Evolutionary conservation across 1,140 invertebrate genomes (phyloP).

Genomic region (Panagrolaimus sp.): DNA sequence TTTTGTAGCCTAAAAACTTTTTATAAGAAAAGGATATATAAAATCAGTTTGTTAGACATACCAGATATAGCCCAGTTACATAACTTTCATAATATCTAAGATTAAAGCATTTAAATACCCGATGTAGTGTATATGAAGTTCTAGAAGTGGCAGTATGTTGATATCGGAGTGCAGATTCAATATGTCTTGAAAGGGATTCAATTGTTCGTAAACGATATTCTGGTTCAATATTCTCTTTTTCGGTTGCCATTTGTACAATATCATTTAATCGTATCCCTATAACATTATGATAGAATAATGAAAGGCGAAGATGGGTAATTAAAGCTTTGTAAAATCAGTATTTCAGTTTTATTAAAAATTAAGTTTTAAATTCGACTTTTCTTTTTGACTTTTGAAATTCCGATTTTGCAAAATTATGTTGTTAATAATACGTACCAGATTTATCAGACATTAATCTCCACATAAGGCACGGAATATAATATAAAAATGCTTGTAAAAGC

Average conservation of each 20-base stretch:
- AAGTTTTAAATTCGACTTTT: too few relatives aligned
- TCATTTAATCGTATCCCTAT: slow-evolving; percentile 57
- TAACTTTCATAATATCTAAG: slow-evolving; percentile 57
- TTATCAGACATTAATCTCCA: slow-evolving; percentile 58
- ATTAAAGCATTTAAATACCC: slow-evolving; percentile 58
- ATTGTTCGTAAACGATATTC: slow-evolving; percentile 57
- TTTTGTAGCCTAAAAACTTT: slow-evolving; percentile 61
- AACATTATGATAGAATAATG: slow-evolving; percentile 13
- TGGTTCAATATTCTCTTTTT: slow-evolving; percentile 58
- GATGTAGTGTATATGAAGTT: slow-evolving; percentile 57
- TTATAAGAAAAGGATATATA: too few relatives aligned
- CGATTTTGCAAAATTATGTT: too few relatives aligned
- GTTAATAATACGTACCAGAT: too few relatives aligned
- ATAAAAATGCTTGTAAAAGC: slow-evolving; percentile 52
- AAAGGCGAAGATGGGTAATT: neutral
- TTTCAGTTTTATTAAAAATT: too few relatives aligned
- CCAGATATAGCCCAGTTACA: slow-evolving; percentile 57
- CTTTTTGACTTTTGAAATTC: too few relatives aligned
- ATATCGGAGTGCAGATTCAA: slow-evolving; percentile 56
- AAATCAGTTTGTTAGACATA: slow-evolving; percentile 17
- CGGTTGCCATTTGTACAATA: slow-evolving; percentile 58
- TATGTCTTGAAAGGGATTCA: slow-evolving; percentile 54
- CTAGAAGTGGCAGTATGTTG: slow-evolving; percentile 57
- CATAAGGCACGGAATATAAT: slow-evolving; percentile 56
- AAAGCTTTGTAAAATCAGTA: too few relatives aligned